Evolutionary conservation across 2,888 invertebrate genomes (phyloP).

Genomic region (Pyrrhosoma nymphula): DNA sequence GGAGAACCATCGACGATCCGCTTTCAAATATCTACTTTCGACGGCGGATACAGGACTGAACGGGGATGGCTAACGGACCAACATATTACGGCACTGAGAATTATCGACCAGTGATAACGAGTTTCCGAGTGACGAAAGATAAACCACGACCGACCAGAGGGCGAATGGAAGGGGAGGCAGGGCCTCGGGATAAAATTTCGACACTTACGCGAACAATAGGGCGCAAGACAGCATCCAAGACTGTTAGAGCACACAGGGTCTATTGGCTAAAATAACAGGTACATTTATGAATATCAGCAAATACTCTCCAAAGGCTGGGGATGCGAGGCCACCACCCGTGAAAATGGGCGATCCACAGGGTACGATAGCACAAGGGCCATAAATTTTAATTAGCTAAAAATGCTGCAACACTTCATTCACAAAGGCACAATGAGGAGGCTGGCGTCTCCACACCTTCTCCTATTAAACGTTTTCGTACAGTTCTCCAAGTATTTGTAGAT

Average conservation of each 20-base stretch:
- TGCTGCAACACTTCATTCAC: too few species aligned
- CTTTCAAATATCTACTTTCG: not conserved
- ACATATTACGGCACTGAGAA: not conserved
- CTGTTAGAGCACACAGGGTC: not conserved
- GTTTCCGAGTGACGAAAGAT: not conserved
- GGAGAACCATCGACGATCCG: not conserved
- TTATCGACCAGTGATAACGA: not conserved
- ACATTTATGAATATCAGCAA: too few species aligned
- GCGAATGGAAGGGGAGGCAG: not conserved
- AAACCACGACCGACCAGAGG: not conserved
- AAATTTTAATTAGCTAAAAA: too few species aligned
- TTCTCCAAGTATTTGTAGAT: too few species aligned
- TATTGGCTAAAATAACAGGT: too few species aligned
- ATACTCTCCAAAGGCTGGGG: too few species aligned
- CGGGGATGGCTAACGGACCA: not conserved
- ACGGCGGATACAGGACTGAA: not conserved
- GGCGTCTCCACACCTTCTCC: too few species aligned
- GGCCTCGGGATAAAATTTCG: not conserved
- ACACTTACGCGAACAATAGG: not conserved
- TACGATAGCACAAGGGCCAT: too few species aligned
- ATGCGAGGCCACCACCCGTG: too few species aligned
- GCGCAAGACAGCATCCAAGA: not conserved
- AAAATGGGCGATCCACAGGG: too few species aligned
- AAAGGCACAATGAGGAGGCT: too few species aligned
- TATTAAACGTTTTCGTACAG: too few species aligned